Percentiles rank a stretch among this genome's conserved stretches.
These are phyloP conservation scores for Tipula vernalis DNA, from an alignment of 2,888 invertebrate genomes.

Conservation along the genomic window DNA sequence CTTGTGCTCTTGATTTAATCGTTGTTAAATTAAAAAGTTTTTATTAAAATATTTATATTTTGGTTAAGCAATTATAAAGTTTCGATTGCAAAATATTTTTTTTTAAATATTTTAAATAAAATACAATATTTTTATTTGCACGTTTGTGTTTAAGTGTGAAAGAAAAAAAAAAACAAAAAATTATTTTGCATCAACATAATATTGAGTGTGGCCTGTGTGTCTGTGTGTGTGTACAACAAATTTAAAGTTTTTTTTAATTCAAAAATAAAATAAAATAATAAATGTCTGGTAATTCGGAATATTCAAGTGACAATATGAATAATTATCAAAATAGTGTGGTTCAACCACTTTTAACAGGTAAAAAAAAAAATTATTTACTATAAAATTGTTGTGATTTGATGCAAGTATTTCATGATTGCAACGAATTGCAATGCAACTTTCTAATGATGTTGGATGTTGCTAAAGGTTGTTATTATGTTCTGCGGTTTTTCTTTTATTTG, in stretches of 20 bases:
- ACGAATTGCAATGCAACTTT: background rate
- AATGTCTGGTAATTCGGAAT: background rate
- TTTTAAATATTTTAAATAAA: background rate
- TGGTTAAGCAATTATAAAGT: background rate
- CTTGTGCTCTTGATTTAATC: background rate
- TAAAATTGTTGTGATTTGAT: background rate
- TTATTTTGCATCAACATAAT: background rate
- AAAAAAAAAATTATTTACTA: conserved; percentile 21
- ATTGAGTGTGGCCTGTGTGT: conserved; percentile 21
- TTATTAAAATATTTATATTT: background rate
- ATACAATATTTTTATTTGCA: background rate
- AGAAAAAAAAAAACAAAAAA: too few relatives aligned
- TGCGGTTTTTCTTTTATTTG: too few relatives aligned
- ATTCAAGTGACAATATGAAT: background rate
- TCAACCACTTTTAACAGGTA: conserved; percentile 83
- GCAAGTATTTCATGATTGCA: background rate
- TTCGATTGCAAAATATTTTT: background rate
- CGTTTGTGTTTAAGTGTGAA: background rate
- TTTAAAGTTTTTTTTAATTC: background rate
- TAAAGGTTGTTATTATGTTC: too few relatives aligned
- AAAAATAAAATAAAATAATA: background rate
- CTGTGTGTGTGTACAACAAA: conserved; percentile 19
- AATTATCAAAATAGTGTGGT: conserved; percentile 47
- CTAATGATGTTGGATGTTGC: too few relatives aligned
- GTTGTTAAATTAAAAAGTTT: background rate